phyloP scores from a whole-genome alignment of 2,113 vertebrate species.

The Leptocoma aspasia region DNA sequence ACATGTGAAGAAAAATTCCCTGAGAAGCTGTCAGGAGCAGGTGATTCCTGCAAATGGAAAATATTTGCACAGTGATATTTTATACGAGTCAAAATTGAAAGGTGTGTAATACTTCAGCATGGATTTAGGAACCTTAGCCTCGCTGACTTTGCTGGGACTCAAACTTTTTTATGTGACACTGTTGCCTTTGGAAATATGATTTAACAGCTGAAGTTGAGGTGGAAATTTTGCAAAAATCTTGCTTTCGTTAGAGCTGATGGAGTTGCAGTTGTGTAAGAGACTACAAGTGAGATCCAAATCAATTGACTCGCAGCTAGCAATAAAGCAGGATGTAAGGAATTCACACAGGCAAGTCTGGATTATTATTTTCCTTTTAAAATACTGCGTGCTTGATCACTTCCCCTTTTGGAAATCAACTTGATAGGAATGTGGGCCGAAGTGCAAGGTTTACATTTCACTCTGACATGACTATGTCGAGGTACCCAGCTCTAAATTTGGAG shows the following conservation, averaged over 20 bases:
- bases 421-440: constrained; percentile 56
- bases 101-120: background rate
- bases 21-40: constrained; percentile 73
- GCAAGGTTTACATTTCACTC: constrained; percentile 50
- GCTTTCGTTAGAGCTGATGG: background rate
- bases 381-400: background rate
- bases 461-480: constrained; percentile 5
- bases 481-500: constrained; percentile 46
- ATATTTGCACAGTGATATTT: constrained; percentile 70
- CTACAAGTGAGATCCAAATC: background rate
- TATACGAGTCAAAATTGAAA: constrained; percentile 53
- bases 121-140: background rate
- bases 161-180: background rate
- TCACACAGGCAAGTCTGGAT: background rate
- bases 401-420: constrained; percentile 45
- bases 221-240: background rate
- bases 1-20: constrained; percentile 69
- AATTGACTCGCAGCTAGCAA: background rate
- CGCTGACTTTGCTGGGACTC: background rate
- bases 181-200: background rate
- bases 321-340: constrained; percentile 7
- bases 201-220: background rate
- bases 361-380: constrained; percentile 50
- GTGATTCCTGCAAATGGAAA: constrained; percentile 78
- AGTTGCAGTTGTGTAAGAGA: background rate